Evolutionary conservation across 2,888 invertebrate species (phyloP).

Genomic region (Eremobia ochroleuca): DNA sequence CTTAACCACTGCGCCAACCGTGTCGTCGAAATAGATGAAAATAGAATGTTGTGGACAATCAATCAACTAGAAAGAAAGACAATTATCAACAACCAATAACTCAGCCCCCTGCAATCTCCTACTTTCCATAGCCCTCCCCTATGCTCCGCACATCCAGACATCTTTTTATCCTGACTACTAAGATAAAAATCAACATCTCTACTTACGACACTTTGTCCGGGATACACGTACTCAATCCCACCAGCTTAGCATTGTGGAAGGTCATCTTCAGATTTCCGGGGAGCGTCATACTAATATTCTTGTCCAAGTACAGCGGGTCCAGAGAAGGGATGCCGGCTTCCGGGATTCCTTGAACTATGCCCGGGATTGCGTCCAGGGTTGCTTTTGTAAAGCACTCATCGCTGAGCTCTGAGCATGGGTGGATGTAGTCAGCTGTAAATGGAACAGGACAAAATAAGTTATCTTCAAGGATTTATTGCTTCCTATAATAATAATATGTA

Average conservation of each 20-base stretch:
- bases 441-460: not conserved
- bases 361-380: conserved; percentile 85
- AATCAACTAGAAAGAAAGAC: not conserved
- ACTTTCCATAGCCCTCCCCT: no score
- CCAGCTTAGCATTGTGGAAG: conserved; percentile 86
- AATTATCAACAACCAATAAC: not conserved
- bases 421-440: conserved; percentile 85
- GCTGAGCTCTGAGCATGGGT: conserved; percentile 83
- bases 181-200: not conserved
- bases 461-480: not conserved
- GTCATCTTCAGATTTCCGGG: conserved; percentile 88
- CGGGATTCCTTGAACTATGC: conserved; percentile 86
- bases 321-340: conserved; percentile 85
- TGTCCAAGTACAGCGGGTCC: conserved; percentile 84
- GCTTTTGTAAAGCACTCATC: conserved; percentile 89
- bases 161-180: not conserved
- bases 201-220: conserved; percentile 89
- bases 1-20: no score
- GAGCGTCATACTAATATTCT: conserved; percentile 85
- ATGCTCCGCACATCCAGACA: not conserved
- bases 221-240: conserved; percentile 83
- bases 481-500: not conserved
- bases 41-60: not conserved
- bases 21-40: no score
- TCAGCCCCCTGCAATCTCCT: not conserved